A percentile compares a stretch with the other conserved stretches of the same genome.
Conservation (phyloP, 2,797 vertebrate genomes). For the Limosa lapponica region DNA sequence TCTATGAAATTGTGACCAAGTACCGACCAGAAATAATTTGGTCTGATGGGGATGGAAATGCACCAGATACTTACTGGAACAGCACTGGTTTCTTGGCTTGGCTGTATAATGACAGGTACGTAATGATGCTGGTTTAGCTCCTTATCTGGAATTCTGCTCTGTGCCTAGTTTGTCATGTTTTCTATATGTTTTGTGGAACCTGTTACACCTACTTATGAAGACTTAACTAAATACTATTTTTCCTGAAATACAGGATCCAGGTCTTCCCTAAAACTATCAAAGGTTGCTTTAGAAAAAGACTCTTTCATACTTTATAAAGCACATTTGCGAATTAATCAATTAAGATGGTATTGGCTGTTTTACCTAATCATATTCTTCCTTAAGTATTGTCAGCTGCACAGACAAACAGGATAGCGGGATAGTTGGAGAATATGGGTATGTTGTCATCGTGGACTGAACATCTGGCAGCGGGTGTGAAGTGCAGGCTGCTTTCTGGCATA, state of each 20-base stretch:
- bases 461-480: not conserved
- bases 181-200: not conserved
- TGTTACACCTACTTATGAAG: not conserved
- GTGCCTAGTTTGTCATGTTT: not conserved
- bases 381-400: not conserved
- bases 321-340: not conserved
- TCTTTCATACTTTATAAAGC: not conserved
- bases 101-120: constrained; percentile 95
- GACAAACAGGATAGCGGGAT: not conserved
- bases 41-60: constrained; percentile 92
- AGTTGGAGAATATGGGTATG: not conserved
- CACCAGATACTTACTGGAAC: constrained; percentile 93
- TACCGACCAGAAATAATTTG: constrained; percentile 93
- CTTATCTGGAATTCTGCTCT: not conserved
- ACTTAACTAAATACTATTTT: not conserved
- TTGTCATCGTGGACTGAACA: not conserved
- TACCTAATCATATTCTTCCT: not conserved
- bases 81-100: constrained; percentile 96
- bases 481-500: not conserved
- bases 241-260: not conserved
- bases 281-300: not conserved
- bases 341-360: not conserved
- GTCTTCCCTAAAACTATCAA: not conserved
- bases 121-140: not conserved
- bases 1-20: constrained; percentile 87